Percentiles rank a stretch among this genome's conserved stretches.
Evolutionary conservation across 2,797 vertebrate genomes (phyloP).

Genomic region (Tapirus indicus): DNA sequence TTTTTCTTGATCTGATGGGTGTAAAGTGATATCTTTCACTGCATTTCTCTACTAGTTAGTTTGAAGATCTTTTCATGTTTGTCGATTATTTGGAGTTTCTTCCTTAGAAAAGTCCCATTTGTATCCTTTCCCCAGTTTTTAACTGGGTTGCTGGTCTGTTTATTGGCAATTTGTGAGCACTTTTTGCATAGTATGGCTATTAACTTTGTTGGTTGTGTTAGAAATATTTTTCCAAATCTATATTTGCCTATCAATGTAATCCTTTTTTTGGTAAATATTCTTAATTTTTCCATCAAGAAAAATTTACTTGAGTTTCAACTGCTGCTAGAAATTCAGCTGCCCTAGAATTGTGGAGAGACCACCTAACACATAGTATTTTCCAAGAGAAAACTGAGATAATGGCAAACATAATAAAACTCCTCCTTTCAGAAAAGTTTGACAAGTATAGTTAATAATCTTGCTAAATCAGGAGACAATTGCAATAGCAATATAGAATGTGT

Average conservation of each 20-base stretch:
- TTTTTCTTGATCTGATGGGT: neutral
- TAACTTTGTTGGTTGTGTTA: neutral
- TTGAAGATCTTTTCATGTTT: constrained; percentile 29
- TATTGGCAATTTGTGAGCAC: neutral
- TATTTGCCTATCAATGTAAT: neutral
- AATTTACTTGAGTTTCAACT: constrained; percentile 50
- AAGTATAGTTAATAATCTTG: neutral
- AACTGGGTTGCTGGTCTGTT: neutral
- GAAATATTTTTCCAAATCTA: constrained; percentile 10
- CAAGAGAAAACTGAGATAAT: neutral
- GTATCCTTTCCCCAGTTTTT: neutral
- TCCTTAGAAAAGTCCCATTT: neutral
- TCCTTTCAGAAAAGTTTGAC: constrained; percentile 15
- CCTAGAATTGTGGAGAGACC: neutral
- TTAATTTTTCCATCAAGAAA: constrained; percentile 36
- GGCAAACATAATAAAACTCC: constrained; percentile 6
- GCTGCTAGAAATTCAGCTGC: neutral
- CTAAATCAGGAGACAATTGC: constrained; percentile 31
- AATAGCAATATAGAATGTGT: neutral
- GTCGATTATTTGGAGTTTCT: constrained; percentile 7
- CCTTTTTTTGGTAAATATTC: neutral
- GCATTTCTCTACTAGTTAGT: neutral
- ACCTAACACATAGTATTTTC: neutral
- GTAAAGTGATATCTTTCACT: neutral
- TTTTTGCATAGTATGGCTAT: neutral